Percentiles rank a stretch among this genome's conserved stretches.
phyloP scores from a whole-genome alignment of 2,113 vertebrate genomes.

The Rhadina sibilatrix region DNA sequence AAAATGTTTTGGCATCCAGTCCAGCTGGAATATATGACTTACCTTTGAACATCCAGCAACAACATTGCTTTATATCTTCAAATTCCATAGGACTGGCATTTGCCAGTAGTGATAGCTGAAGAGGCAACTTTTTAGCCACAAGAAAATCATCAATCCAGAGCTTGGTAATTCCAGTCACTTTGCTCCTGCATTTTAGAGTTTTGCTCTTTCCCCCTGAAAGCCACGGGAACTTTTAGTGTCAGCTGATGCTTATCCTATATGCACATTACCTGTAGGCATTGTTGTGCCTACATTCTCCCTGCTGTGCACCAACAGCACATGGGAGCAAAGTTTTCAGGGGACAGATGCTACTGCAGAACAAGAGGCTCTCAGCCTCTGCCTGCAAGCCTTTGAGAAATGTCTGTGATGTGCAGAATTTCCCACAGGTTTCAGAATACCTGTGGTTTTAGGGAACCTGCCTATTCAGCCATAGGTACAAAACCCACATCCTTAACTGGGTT shows the following conservation, averaged over 20 bases:
- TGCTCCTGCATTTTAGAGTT: not conserved
- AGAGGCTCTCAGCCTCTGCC: not conserved
- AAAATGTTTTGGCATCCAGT: not conserved
- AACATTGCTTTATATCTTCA: not conserved
- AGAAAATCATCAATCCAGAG: not conserved
- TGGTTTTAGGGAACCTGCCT: not conserved
- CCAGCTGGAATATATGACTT: not conserved
- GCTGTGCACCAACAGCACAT: not conserved
- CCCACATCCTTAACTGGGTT: not conserved
- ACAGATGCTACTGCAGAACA: not conserved
- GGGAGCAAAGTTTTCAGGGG: not conserved
- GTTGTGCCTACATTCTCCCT: not conserved
- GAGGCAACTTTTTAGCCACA: not conserved
- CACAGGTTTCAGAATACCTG: not conserved
- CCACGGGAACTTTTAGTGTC: not conserved
- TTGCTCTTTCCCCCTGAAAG: not conserved
- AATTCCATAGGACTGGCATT: not conserved
- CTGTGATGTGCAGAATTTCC: not conserved
- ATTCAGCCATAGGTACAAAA: not conserved
- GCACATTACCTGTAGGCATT: accelerated
- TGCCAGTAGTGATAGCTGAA: not conserved
- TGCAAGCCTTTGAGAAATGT: not conserved
- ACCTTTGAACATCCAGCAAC: not conserved
- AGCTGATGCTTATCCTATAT: not conserved
- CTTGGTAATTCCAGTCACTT: not conserved